A percentile compares a stretch with the other conserved stretches of the same genome.
phyloP scores from a whole-genome alignment of 2,113 vertebrate species.

The Formicarius rufipectus region DNA sequence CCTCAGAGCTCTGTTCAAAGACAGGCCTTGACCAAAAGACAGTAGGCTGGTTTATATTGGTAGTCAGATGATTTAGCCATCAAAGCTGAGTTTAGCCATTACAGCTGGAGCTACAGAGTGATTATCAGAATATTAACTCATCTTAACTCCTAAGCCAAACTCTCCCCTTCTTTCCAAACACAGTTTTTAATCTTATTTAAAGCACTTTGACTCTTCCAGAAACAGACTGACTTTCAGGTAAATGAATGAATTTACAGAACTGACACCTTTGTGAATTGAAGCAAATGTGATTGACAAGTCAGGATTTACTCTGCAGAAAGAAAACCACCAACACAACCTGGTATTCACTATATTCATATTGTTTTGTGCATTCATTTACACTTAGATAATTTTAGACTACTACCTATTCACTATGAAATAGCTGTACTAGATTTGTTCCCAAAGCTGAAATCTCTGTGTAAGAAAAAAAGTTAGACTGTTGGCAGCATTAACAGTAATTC shows the following conservation, averaged over 20 bases:
- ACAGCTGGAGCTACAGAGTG: background rate
- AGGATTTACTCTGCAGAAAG: background rate
- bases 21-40: background rate
- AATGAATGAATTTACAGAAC: background rate
- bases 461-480: background rate
- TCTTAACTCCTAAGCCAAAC: background rate
- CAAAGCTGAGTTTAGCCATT: background rate
- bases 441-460: background rate
- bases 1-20: background rate
- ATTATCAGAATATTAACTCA: background rate
- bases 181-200: background rate
- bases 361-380: background rate
- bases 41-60: background rate
- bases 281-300: background rate
- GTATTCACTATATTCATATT: background rate
- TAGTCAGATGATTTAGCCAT: background rate
- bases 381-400: background rate
- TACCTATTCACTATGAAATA: background rate
- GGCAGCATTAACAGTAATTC: background rate
- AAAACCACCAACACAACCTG: rapidly evolving
- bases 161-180: background rate
- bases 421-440: background rate
- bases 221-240: background rate
- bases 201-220: background rate
- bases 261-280: background rate